phyloP scores from a whole-genome alignment of 2,888 invertebrate genomes.

The Rhamnusium bicolor region DNA sequence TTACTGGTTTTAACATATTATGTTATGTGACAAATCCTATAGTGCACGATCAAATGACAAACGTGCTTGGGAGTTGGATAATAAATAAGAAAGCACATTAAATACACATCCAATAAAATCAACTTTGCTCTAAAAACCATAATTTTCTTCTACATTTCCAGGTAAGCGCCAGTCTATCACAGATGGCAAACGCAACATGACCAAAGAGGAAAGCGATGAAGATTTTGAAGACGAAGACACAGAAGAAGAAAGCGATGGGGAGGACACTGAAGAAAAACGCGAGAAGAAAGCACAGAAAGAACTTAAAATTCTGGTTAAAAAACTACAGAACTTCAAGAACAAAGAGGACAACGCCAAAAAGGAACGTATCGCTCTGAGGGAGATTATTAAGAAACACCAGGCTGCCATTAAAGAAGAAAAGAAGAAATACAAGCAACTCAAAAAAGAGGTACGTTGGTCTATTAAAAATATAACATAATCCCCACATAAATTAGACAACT shows the following conservation, averaged over 20 bases:
- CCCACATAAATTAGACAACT: no score
- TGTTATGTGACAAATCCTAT: not conserved
- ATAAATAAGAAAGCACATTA: not conserved
- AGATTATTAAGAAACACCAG: conserved; percentile 87
- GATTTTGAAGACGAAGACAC: conserved; percentile 74
- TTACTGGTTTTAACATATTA: not conserved
- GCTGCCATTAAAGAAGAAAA: conserved; percentile 84
- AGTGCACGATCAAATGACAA: not conserved
- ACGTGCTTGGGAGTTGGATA: not conserved
- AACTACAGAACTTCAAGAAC: conserved; percentile 75
- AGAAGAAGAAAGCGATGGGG: conserved; percentile 77
- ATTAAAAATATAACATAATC: no score
- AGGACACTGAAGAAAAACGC: conserved; percentile 79
- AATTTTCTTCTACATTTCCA: conserved; percentile 33
- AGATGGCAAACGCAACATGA: conserved; percentile 71
- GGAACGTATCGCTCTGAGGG: conserved; percentile 84
- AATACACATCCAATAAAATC: not conserved
- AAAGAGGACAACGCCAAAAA: conserved; percentile 82
- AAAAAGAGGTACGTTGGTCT: conserved; percentile 81
- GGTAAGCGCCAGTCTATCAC: conserved; percentile 63
- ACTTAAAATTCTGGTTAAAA: conserved; percentile 77
- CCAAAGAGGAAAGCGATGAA: conserved; percentile 73
- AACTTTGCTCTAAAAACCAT: not conserved
- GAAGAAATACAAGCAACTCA: conserved; percentile 85
- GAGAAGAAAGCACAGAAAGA: conserved; percentile 77